These are phyloP conservation scores for Psammodynastes pulverulentus DNA, from an alignment of 2,113 vertebrate species.

Conservation along the genomic window DNA sequence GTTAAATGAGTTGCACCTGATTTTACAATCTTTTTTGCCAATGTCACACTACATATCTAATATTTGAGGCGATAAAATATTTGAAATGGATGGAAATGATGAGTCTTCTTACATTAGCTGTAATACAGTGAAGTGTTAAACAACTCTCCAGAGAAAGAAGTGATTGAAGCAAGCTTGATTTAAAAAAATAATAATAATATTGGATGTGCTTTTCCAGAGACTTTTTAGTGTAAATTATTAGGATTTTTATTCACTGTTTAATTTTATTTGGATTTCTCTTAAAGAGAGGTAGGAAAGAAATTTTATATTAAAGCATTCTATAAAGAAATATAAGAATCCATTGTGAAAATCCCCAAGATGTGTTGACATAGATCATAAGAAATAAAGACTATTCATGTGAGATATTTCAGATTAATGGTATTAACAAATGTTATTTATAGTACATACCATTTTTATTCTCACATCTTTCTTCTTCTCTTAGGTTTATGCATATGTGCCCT, in stretches of 20 bases:
- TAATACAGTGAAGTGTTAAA: neutral
- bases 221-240: neutral
- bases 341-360: neutral
- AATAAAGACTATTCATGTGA: neutral
- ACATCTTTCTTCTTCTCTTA: neutral
- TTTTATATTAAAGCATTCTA: neutral
- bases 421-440: neutral
- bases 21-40: neutral
- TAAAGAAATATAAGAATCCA: neutral
- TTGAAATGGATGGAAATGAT: neutral
- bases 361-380: neutral
- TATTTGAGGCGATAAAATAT: neutral
- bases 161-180: neutral
- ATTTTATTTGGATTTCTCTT: neutral
- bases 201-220: neutral
- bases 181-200: neutral
- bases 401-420: neutral
- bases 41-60: neutral
- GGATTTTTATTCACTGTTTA: neutral
- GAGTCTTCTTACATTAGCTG: neutral
- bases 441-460: neutral
- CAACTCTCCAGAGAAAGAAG: neutral
- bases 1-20: neutral
- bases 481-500: neutral
- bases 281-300: neutral